Percentiles rank a stretch among this genome's conserved stretches.
Evolutionary conservation across 2,888 invertebrate genomes (phyloP).

Genomic region (Theretra japonica): DNA sequence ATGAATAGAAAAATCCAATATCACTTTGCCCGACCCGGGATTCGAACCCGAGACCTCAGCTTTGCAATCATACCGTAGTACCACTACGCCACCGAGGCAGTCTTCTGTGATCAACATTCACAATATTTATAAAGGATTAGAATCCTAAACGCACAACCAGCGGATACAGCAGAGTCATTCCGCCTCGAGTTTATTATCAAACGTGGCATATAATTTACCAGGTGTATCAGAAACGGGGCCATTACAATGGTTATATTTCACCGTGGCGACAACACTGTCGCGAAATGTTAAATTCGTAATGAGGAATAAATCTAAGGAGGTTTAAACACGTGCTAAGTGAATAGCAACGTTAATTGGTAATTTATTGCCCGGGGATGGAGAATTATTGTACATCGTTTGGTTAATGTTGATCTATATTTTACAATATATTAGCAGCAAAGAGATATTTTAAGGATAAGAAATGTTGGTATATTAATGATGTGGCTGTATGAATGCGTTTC

Average conservation of each 20-base stretch:
- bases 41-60: no score
- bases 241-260: slow-evolving; percentile 61
- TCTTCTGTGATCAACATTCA: no score
- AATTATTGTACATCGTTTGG: background rate
- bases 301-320: slow-evolving; percentile 51
- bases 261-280: slow-evolving; percentile 60
- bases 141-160: background rate
- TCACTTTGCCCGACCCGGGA: no score
- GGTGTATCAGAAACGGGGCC: slow-evolving; percentile 57
- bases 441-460: no score
- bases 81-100: no score
- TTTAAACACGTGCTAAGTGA: slow-evolving; percentile 27
- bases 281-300: slow-evolving; percentile 62
- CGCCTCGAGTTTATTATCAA: slow-evolving; percentile 56
- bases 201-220: slow-evolving; percentile 56
- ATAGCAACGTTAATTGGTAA: slow-evolving; percentile 21
- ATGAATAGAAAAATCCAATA: no score
- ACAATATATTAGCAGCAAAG: background rate
- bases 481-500: slow-evolving; percentile 2
- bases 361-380: background rate
- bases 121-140: slow-evolving; percentile 6
- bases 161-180: slow-evolving; percentile 36
- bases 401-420: background rate
- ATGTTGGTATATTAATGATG: no score
- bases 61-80: no score